phyloP scores from a whole-genome alignment of 2,888 invertebrate genomes.

The Strigamia maritima region DNA sequence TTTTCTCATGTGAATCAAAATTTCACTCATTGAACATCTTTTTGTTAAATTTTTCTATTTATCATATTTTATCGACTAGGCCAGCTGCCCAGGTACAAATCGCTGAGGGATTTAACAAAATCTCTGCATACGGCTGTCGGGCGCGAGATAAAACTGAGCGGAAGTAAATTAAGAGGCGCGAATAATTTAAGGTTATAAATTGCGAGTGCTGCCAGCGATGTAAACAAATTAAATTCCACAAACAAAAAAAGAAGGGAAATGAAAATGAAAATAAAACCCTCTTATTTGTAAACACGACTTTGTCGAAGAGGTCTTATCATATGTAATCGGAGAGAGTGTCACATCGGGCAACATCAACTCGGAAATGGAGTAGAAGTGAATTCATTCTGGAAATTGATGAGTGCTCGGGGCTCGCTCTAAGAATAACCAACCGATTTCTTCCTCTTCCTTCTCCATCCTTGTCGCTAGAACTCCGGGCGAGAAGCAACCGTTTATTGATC shows the following conservation, averaged over 20 bases:
- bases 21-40: too few relatives aligned
- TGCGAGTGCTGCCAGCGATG: background rate
- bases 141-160: background rate
- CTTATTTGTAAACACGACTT: background rate
- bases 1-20: too few relatives aligned
- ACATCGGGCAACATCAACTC: background rate
- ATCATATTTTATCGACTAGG: background rate
- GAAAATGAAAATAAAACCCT: background rate
- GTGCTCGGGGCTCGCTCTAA: background rate
- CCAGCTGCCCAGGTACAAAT: background rate
- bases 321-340: background rate
- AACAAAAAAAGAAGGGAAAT: background rate
- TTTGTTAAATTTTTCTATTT: background rate
- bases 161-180: background rate
- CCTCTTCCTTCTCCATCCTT: background rate
- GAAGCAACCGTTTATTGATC: constrained; percentile 19
- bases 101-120: background rate
- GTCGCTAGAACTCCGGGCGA: background rate
- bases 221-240: background rate
- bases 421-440: background rate
- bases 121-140: background rate
- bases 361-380: background rate
- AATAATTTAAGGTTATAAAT: background rate
- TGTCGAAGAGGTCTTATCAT: background rate
- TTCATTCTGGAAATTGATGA: constrained; percentile 12